A percentile compares a stretch with the other conserved stretches of the same genome.
These are phyloP conservation scores for Lutjanus erythropterus DNA, from an alignment of 2,113 vertebrate genomes.

Conservation along the genomic window DNA sequence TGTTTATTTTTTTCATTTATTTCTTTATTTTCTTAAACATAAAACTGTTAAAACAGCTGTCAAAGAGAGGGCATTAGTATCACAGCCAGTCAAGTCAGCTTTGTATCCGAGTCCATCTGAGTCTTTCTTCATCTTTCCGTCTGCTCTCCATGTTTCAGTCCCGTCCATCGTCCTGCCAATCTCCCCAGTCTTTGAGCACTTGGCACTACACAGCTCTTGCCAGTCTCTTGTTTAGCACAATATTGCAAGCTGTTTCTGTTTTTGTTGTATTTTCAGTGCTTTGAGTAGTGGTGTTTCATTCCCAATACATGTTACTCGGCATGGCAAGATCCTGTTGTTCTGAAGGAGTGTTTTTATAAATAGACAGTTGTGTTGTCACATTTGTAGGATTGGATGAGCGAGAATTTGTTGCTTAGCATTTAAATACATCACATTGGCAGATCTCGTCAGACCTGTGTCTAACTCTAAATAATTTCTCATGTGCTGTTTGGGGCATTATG, in stretches of 20 bases:
- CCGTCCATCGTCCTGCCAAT: conserved; percentile 61
- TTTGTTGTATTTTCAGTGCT: conserved; percentile 41
- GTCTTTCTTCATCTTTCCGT: conserved; percentile 35
- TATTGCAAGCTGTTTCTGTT: conserved; percentile 28
- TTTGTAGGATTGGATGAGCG: conserved; percentile 8
- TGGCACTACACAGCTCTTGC: conserved; percentile 56
- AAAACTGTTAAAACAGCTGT: conserved; percentile 81
- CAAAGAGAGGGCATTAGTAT: conserved; percentile 78
- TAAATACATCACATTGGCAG: conserved; percentile 19
- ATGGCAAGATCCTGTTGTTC: conserved; percentile 31
- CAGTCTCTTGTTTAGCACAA: conserved; percentile 43
- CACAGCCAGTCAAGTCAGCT: conserved; percentile 68
- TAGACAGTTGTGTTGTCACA: conserved; percentile 7
- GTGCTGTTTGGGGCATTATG: conserved; percentile 14
- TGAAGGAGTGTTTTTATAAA: conserved; percentile 33
- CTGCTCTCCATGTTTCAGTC: conserved; percentile 47
- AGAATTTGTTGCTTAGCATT: conserved; percentile 16
- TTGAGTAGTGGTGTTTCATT: conserved; percentile 16
- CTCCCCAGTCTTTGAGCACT: conserved; percentile 57
- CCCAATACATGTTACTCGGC: background rate
- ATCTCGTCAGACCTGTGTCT: conserved; percentile 5
- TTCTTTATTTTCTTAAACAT: conserved; percentile 77
- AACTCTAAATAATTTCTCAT: conserved; percentile 15
- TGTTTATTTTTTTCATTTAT: conserved; percentile 69
- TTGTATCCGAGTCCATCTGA: conserved; percentile 51